phyloP scores from a whole-genome alignment of 2,888 invertebrate species.

The Pandemis corylana region DNA sequence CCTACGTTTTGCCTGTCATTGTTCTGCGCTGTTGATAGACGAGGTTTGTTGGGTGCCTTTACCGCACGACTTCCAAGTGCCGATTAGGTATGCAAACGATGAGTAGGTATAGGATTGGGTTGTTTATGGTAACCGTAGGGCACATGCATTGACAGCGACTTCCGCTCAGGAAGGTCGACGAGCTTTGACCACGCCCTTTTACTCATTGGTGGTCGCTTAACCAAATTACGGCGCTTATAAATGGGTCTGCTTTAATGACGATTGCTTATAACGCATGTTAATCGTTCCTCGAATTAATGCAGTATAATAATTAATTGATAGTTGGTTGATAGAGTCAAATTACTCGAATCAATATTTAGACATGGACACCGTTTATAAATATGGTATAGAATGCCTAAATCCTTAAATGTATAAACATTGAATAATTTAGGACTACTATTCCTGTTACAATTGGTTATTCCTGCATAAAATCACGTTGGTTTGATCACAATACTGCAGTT shows the following conservation, averaged over 20 bases:
- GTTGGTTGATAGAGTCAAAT: not conserved
- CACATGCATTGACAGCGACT: conserved; percentile 42
- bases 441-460: too few species aligned
- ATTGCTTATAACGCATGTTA: conserved; percentile 34
- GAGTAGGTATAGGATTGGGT: conserved; percentile 38
- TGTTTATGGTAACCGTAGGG: conserved; percentile 42
- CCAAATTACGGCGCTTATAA: conserved; percentile 38
- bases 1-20: conserved; percentile 31
- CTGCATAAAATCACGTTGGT: too few species aligned
- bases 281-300: conserved; percentile 28
- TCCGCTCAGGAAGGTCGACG: conserved; percentile 46
- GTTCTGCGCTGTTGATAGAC: conserved; percentile 32
- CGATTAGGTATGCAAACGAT: conserved; percentile 41
- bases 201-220: conserved; percentile 40
- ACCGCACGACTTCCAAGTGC: conserved; percentile 39
- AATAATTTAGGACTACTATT: too few species aligned
- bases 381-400: too few species aligned
- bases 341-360: not conserved
- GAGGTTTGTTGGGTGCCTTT: conserved; percentile 18
- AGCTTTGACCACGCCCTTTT: conserved; percentile 45
- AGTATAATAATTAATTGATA: not conserved
- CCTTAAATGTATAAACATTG: too few species aligned
- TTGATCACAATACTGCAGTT: too few species aligned
- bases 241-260: conserved; percentile 37
- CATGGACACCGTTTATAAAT: not conserved